Base-by-base conservation (phyloP, 2,113 vertebrate genomes). In the Ageneiosus marmoratus region DNA sequence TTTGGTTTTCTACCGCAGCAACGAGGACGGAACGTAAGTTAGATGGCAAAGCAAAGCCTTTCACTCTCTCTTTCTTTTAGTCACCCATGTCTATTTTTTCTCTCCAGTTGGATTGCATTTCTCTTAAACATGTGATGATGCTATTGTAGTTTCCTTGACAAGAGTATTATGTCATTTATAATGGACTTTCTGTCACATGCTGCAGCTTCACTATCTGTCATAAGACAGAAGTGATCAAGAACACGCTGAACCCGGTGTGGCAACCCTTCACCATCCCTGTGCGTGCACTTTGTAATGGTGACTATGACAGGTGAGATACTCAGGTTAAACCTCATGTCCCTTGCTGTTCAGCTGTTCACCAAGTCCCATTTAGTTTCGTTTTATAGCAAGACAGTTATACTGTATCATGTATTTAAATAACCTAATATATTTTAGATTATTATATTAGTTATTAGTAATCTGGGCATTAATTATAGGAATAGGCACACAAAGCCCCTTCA, bases 11-110 rank as follows among this genome's bases (percentile, higher is more conserved):
- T 99, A 98, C 88, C 95, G 98, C 86, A 99, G 97, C 91, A 99
- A 99, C 0, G 98, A 99, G 88, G 98, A 99, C 0, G 97, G 98
- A 93, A 98, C 98, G 98, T 99, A 93, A 96, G 97, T 92, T 32
- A 78, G 1, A 32, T 9, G 16, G n/a, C 50, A 77, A 58, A 8
- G 37, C 8, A 2, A 58, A 3, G 16, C 16, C 24, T 48, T 12
- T 27, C 41, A 16, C 24, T 27, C 2, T 27, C 2, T 48, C 65
- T 24, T 10, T 41, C 8, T 67, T 29, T 65, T 6, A 34, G 1
- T 65, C 6, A 15, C 15, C 1, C 11, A 1, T 44, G 9, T 37
- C 48, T 16, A 8, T 22, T 12, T 62, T 20, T 16, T 69, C 32
- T 80, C 29, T 29, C 29, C 22, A 44, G 2, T 32, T 79, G 3